A percentile compares a stretch with the other conserved stretches of the same genome.
phyloP scores from a whole-genome alignment of 1,140 invertebrate genomes.

The Ectropis grisescens region DNA sequence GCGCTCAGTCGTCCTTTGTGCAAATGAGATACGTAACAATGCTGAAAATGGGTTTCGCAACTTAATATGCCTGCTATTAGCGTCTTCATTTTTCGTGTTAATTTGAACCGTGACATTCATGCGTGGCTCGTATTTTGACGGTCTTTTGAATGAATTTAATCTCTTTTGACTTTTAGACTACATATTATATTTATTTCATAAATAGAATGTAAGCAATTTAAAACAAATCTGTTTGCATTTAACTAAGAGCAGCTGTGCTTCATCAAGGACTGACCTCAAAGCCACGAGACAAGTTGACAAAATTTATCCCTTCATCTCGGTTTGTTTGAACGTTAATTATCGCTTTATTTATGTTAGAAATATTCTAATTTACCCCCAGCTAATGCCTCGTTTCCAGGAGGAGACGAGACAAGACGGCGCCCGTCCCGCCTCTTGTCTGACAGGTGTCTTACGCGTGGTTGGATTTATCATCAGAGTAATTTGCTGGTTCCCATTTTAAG shows the following conservation, averaged over 20 bases:
- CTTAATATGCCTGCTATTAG: constrained; percentile 36
- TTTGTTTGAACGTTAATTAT: constrained; percentile 51
- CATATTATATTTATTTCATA: too few relatives aligned
- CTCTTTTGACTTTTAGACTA: too few relatives aligned
- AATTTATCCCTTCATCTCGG: constrained; percentile 35
- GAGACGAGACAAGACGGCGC: constrained; percentile 34
- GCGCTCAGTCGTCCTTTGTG: constrained; percentile 27
- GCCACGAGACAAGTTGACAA: constrained; percentile 42
- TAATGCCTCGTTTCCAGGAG: constrained; percentile 26
- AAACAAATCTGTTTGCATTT: too few relatives aligned
- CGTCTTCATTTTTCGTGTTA: too few relatives aligned
- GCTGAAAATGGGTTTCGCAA: constrained; percentile 28
- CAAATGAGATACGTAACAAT: constrained; percentile 38
- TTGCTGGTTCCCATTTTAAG: constrained; percentile 22
- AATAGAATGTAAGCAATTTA: too few relatives aligned
- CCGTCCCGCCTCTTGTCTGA: constrained; percentile 39
- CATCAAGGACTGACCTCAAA: too few relatives aligned
- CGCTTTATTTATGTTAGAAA: constrained; percentile 51
- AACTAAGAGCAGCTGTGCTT: too few relatives aligned
- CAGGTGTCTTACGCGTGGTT: constrained; percentile 48
- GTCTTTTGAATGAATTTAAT: too few relatives aligned
- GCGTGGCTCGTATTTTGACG: too few relatives aligned
- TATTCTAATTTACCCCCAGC: constrained; percentile 43
- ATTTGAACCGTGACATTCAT: too few relatives aligned
- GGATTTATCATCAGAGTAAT: constrained; percentile 50